These are phyloP conservation scores for Morpho helenor DNA, from an alignment of 2,888 invertebrate genomes.

Conservation along the genomic window DNA sequence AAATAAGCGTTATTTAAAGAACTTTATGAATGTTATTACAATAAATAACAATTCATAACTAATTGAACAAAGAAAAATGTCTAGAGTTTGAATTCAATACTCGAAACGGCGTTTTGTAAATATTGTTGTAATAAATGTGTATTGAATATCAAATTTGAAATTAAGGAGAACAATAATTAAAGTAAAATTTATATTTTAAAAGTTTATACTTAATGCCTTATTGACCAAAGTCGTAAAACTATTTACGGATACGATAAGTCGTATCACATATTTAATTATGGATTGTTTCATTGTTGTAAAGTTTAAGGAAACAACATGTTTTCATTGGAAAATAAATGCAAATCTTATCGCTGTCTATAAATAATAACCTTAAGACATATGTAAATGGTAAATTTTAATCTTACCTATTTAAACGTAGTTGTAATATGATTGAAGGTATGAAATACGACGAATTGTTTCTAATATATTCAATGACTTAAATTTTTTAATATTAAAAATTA, in stretches of 20 bases:
- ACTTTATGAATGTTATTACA: constrained; percentile 22
- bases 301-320: constrained; percentile 63
- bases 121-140: constrained; percentile 63
- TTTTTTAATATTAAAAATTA: constrained; percentile 8
- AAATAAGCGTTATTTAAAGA: constrained; percentile 29
- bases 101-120: constrained; percentile 48
- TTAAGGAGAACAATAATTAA: constrained; percentile 78
- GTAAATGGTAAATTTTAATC: constrained; percentile 33
- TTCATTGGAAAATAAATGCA: constrained; percentile 43
- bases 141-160: constrained; percentile 66
- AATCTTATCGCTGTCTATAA: constrained; percentile 61
- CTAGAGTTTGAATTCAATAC: constrained; percentile 10
- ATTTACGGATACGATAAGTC: constrained; percentile 68
- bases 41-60: constrained; percentile 25
- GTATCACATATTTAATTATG: constrained; percentile 63
- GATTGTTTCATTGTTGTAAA: constrained; percentile 75
- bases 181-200: constrained; percentile 70
- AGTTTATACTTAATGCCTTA: constrained; percentile 71
- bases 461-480: constrained; percentile 2
- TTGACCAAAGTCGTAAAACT: constrained; percentile 80
- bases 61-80: constrained; percentile 11
- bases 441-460: constrained; percentile 6
- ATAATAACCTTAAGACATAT: constrained; percentile 25
- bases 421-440: constrained; percentile 15
- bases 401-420: constrained; percentile 38